Base-by-base conservation (phyloP, 2,888 invertebrate genomes). In the Cephus pygmeus region DNA sequence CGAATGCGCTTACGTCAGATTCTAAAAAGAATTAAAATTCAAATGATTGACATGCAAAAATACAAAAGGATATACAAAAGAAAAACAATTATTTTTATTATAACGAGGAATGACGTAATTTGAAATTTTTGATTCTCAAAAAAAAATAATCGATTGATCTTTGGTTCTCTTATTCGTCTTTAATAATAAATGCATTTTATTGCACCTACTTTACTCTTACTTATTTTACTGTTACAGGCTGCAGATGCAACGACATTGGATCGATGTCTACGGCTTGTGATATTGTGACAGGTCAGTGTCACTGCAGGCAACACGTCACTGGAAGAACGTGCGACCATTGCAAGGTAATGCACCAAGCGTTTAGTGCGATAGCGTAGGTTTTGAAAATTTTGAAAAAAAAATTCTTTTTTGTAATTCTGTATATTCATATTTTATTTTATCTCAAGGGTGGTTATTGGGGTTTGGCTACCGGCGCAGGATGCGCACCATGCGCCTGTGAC, bases 401-500 rank as follows among this genome's bases (percentile, higher is more conserved):
- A n/a, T 71, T 69, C 1, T 71, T 30, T n/a, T 71, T 71, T n/a
- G 11, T 30, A 71, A 30, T 71, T 23, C 6, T 12, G 30, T n/a
- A 30, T 77, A 35, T 31, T 69, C 75, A 31, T 12, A 12, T 56
- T 56, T 56, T 1, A 4, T 40, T 40, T 40, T 40, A 9, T 9
- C 1, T 78, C 79, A 35, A 95, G 94, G 93, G 93, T 83, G 96
- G 96, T 12, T 95, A 94, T 91, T 97, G 97, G 96, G 97, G 97
- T 81, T 91, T 96, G 69, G 92, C 92, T 6, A 93, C 95, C 76
- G 94, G 94, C 30, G 92, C 93, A 23, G 97, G 97, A 69, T 98
- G 99, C 90, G 92, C 94, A 73, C 93, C 94, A n/a, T 99, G 99
- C 91, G 93, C 94, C 78, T 99, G 99, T 92, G 94, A 96, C 90